Conservation (phyloP, 2,888 invertebrate species). For the Epistrophe grossulariae region DNA sequence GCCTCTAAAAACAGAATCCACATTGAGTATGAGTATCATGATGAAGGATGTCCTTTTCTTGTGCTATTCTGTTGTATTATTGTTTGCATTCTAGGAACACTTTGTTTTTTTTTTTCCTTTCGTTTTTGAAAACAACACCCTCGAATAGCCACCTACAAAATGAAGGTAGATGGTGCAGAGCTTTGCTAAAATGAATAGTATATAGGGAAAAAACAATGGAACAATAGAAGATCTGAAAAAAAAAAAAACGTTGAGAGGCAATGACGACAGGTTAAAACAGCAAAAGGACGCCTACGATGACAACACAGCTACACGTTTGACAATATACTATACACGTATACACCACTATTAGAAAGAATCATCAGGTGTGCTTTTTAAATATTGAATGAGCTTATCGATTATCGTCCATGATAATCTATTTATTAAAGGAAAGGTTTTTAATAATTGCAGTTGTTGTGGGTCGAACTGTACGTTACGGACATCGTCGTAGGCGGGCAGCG, state of each 20-base stretch:
- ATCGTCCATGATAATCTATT: slow-evolving; percentile 60
- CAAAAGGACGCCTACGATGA: slow-evolving; percentile 27
- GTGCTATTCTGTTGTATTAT: slow-evolving; percentile 50
- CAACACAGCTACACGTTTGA: slow-evolving; percentile 11
- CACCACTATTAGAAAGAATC: slow-evolving; percentile 51
- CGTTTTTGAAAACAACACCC: slow-evolving; percentile 11
- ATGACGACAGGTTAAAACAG: slow-evolving; percentile 50
- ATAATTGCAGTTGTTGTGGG: slow-evolving; percentile 37
- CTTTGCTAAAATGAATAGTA: slow-evolving; percentile 17
- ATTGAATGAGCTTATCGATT: slow-evolving; percentile 70
- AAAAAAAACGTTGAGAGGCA: slow-evolving; percentile 5
- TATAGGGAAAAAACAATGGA: slow-evolving; percentile 53
- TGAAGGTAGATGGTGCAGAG: not conserved
- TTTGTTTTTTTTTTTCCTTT: slow-evolving; percentile 9
- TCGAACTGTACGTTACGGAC: not conserved
- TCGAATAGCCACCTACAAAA: slow-evolving; percentile 3
- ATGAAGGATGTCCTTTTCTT: slow-evolving; percentile 72
- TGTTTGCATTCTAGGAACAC: slow-evolving; percentile 66
- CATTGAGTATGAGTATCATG: slow-evolving; percentile 55
- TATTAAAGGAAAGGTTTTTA: slow-evolving; percentile 37
- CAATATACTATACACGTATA: not conserved
- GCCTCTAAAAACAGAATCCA: slow-evolving; percentile 66
- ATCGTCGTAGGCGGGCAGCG: not conserved
- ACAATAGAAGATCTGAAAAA: slow-evolving; percentile 39
- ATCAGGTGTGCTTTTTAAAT: slow-evolving; percentile 71